phyloP scores from a whole-genome alignment of 2,888 invertebrate genomes.

The Cephonodes hylas region DNA sequence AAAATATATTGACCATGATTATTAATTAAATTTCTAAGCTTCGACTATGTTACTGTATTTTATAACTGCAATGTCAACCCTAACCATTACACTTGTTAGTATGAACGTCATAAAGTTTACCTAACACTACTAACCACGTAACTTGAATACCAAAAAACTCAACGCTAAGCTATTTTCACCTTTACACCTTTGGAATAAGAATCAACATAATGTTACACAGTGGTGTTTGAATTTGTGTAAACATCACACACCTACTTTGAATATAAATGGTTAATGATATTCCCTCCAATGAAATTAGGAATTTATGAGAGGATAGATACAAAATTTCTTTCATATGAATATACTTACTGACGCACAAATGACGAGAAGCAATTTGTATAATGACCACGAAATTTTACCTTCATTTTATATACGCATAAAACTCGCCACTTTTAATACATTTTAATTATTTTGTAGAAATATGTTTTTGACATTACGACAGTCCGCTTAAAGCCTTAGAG shows the following conservation, averaged over 20 bases:
- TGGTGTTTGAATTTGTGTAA: neutral
- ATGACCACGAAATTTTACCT: neutral
- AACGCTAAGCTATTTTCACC: neutral
- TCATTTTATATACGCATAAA: no score
- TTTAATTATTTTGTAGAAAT: no score
- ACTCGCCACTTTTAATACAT: no score
- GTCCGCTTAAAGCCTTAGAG: no score
- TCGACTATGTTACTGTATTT: neutral
- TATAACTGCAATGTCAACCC: neutral
- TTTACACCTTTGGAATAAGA: neutral
- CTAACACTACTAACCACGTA: neutral
- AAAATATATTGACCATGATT: no score
- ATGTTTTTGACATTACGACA: no score
- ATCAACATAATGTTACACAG: neutral
- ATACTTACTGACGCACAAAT: neutral
- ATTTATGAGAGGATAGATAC: neutral
- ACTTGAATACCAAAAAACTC: neutral
- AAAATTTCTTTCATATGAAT: neutral
- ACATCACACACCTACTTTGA: neutral
- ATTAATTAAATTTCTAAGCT: no score
- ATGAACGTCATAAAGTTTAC: slow-evolving; percentile 4
- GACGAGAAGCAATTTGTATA: neutral
- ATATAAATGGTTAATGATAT: neutral
- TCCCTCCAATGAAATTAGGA: neutral
- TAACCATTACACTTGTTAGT: neutral